Evolutionary conservation across 1,140 invertebrate species (phyloP).

Genomic region (Hesperophylax magnus): DNA sequence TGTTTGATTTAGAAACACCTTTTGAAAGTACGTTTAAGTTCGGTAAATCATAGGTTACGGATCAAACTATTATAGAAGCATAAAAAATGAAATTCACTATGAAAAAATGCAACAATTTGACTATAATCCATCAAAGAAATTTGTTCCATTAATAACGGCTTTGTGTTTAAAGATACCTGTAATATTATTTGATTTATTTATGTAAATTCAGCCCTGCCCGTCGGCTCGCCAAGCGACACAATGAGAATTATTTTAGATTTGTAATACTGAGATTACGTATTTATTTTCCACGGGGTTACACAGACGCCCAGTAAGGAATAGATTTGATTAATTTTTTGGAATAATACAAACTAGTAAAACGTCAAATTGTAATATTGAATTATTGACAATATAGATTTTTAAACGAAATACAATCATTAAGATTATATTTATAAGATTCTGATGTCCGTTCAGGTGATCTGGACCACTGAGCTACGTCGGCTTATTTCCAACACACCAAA

Average conservation of each 20-base stretch:
- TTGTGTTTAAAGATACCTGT: too few species aligned
- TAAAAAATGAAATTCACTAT: not conserved
- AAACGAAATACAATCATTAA: too few species aligned
- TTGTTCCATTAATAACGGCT: not conserved
- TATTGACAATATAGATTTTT: too few species aligned
- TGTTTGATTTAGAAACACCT: not conserved
- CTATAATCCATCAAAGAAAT: not conserved
- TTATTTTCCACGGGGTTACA: not conserved
- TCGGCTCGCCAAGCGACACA: not conserved
- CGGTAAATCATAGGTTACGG: slow-evolving; percentile 15
- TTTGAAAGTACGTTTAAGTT: slow-evolving; percentile 11
- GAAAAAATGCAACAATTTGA: slow-evolving; percentile 2
- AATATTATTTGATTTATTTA: too few species aligned
- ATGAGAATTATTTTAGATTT: not conserved
- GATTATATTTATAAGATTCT: too few species aligned
- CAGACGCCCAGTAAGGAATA: not conserved
- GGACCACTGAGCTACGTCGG: too few species aligned
- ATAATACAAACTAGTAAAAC: too few species aligned
- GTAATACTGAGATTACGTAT: not conserved
- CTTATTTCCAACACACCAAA: too few species aligned
- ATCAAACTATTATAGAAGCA: not conserved
- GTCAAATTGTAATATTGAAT: too few species aligned
- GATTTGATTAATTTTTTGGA: too few species aligned
- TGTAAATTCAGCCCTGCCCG: not conserved
- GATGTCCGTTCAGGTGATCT: too few species aligned